phyloP scores from a whole-genome alignment of 2,888 invertebrate genomes.

The Caenorhabditis wallacei region DNA sequence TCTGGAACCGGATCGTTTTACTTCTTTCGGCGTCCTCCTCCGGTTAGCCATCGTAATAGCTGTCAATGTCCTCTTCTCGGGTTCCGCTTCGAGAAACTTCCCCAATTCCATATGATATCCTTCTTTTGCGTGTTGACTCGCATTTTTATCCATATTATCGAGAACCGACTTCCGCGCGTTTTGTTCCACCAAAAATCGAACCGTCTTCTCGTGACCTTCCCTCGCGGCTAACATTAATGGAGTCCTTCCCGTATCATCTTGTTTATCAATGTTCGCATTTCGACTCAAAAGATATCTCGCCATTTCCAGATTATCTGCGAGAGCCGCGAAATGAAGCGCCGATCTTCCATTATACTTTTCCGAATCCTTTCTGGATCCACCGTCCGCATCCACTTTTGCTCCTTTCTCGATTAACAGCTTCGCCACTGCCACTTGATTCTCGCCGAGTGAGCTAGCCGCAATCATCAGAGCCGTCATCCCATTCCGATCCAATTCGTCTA shows the following conservation, averaged over 20 bases:
- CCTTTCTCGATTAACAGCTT: slow-evolving; percentile 26
- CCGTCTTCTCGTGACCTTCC: slow-evolving; percentile 29
- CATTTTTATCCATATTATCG: slow-evolving; percentile 32
- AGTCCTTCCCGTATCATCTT: slow-evolving; percentile 45
- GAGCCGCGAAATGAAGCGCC: slow-evolving; percentile 49
- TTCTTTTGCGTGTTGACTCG: slow-evolving; percentile 7
- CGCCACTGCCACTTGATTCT: slow-evolving; percentile 19
- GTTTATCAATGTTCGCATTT: slow-evolving; percentile 46
- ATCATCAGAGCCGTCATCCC: slow-evolving; percentile 49
- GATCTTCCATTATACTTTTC: slow-evolving; percentile 39
- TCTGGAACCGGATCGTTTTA: too few relatives aligned
- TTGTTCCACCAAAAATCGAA: slow-evolving; percentile 8
- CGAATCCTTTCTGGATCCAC: slow-evolving; percentile 30
- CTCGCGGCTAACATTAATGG: slow-evolving; percentile 53
- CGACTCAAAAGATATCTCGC: neutral
- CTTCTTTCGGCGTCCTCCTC: too few relatives aligned
- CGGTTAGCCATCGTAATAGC: too few relatives aligned
- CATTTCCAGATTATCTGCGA: slow-evolving; percentile 19
- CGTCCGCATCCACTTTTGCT: slow-evolving; percentile 46
- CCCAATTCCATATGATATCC: slow-evolving; percentile 31
- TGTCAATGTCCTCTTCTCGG: too few relatives aligned
- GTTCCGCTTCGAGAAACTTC: neutral
- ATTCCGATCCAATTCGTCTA: slow-evolving; percentile 47
- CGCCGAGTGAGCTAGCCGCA: slow-evolving; percentile 12
- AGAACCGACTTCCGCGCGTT: slow-evolving; percentile 24